Evolutionary conservation across 2,888 invertebrate species (phyloP), one percentile per base, ranked within the genome.

Genomic region (Anorthoa munda): DNA sequence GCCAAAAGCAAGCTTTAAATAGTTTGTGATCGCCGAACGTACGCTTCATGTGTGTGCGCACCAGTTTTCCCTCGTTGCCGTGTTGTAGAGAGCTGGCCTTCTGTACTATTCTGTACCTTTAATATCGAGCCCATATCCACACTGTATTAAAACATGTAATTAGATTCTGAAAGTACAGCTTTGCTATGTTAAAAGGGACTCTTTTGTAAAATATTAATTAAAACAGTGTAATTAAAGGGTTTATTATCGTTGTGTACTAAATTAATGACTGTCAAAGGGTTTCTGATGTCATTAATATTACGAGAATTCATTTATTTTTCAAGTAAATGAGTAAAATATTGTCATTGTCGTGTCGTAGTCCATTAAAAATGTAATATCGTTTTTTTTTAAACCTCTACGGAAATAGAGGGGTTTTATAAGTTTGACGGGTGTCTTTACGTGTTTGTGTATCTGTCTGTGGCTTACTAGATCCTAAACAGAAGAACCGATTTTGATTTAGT

Each of bases 91-190:
- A 53, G 0, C 0, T 0, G 17, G 17, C 15, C 48, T 69, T 69
- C 71, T 78, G 59, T 13, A 26, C 0, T 0, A 18, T 45, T 17
- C 5, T 1, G 17, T 56, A 7, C n/a, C 18, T 78, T 71, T 71
- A 21, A 73, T 65, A 79, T 72, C 15, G 26, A 78, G 58, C 45
- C 23, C 46, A 61, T 31, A 69, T 70, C 39, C 51, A 48, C 68
- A 64, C 46, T 59, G 46, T 66, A 85, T 66, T 72, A 66, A 56
- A 82, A 72, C 64, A 72, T 26, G 75, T 79, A 82, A 83, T 82
- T 79, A 64, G 60, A 60, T 74, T 69, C 64, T 48, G 51, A 55
- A 76, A 67, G 67, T 31, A 75, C 48, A 50, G 53, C 72, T 72
- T 65, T 50, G 21, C 64, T 65, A 50, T 63, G 69, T 64, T 65